phyloP scores from a whole-genome alignment of 2,797 vertebrate genomes.

The Octomys mimax region DNA sequence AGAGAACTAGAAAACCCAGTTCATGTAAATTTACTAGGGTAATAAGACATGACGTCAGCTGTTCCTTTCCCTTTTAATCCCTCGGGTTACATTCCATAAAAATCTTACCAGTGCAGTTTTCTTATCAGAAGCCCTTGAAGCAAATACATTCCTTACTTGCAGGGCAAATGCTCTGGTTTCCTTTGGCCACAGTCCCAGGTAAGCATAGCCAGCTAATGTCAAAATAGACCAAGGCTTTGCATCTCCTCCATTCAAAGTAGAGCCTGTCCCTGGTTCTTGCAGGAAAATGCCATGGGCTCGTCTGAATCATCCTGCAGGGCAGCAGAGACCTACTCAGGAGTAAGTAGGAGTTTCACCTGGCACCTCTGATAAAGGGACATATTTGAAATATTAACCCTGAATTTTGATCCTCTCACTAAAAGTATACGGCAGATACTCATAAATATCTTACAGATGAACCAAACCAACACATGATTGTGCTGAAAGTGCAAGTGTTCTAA shows the following conservation, averaged over 20 bases:
- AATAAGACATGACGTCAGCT: background rate
- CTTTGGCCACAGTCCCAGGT: background rate
- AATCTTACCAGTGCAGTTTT: background rate
- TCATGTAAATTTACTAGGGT: background rate
- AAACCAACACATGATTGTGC: background rate
- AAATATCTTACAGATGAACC: background rate
- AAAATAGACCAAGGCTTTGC: background rate
- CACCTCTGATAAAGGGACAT: background rate
- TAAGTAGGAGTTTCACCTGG: background rate
- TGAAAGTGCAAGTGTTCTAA: background rate
- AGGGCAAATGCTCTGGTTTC: background rate
- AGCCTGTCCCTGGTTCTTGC: background rate
- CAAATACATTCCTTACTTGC: constrained; percentile 10
- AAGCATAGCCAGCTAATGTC: background rate
- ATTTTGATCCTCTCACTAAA: background rate
- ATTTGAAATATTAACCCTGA: background rate
- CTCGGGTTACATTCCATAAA: background rate
- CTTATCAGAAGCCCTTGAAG: background rate
- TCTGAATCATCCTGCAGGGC: background rate
- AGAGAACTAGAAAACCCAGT: background rate
- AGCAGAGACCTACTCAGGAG: background rate
- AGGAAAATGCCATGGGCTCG: background rate
- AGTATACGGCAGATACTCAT: background rate
- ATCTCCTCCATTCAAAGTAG: background rate
- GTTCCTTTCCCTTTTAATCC: background rate